Conservation (phyloP, 2,888 invertebrate species). For the Candidula unifasciata region DNA sequence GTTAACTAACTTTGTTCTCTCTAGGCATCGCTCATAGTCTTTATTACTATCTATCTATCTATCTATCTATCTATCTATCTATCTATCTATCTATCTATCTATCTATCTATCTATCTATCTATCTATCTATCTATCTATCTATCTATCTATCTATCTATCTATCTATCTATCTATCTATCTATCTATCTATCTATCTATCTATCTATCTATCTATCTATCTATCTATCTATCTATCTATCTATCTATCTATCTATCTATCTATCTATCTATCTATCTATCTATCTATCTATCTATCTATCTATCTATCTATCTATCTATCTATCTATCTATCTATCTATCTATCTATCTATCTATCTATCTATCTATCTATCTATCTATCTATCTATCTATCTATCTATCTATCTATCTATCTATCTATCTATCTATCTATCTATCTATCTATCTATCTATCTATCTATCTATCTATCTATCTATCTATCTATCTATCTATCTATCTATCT, state of each 20-base stretch:
- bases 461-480: not conserved
- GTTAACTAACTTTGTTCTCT: too few species aligned
- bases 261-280: conserved; percentile 9
- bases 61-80: conserved; percentile 10
- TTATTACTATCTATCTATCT: not conserved
- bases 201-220: not conserved
- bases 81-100: conserved; percentile 25
- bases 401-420: too few species aligned
- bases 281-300: too few species aligned
- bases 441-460: conserved; percentile 25
- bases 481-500: too few species aligned
- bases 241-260: conserved; percentile 25
- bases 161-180: not conserved
- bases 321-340: too few species aligned
- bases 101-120: conserved; percentile 25
- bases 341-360: too few species aligned
- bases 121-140: not conserved
- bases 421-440: conserved; percentile 24
- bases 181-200: not conserved
- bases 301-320: too few species aligned
- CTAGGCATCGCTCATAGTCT: too few species aligned
- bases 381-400: too few species aligned
- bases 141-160: not conserved
- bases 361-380: too few species aligned
- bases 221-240: conserved; percentile 25